phyloP scores from a whole-genome alignment of 2,113 vertebrate species.

The Poeciliopsis retropinna region DNA sequence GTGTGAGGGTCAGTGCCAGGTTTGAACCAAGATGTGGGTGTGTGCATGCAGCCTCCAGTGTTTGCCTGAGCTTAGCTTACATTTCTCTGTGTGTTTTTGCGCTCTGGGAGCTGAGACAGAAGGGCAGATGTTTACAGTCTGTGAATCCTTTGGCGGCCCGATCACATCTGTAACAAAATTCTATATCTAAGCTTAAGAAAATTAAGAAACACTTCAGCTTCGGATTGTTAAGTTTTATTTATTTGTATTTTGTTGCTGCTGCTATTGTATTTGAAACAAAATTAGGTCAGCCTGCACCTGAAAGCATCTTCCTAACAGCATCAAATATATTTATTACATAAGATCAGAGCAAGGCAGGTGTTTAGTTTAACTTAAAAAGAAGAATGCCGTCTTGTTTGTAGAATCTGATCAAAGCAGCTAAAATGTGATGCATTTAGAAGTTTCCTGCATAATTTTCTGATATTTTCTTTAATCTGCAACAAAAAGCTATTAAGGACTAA shows the following conservation, averaged over 20 bases:
- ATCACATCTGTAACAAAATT: background rate
- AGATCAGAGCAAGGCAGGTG: background rate
- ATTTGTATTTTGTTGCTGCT: background rate
- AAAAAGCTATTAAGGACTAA: accelerated
- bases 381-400: background rate
- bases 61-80: slow-evolving; percentile 59
- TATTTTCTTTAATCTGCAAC: background rate
- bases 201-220: background rate
- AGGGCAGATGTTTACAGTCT: slow-evolving; percentile 3
- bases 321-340: background rate
- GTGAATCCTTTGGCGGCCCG: background rate
- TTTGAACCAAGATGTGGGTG: slow-evolving; percentile 29
- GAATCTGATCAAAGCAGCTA: background rate
- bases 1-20: slow-evolving; percentile 41
- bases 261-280: background rate
- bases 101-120: slow-evolving; percentile 18
- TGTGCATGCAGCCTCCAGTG: slow-evolving; percentile 60
- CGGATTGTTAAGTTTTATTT: background rate
- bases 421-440: background rate
- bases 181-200: too few species aligned
- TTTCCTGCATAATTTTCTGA: background rate
- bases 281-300: background rate
- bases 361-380: background rate
- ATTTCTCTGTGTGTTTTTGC: slow-evolving; percentile 38
- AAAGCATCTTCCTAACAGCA: background rate